A percentile compares a stretch with the other conserved stretches of the same genome.
Conservation (phyloP, 2,113 vertebrate species). For the Piliocolobus tephrosceles region DNA sequence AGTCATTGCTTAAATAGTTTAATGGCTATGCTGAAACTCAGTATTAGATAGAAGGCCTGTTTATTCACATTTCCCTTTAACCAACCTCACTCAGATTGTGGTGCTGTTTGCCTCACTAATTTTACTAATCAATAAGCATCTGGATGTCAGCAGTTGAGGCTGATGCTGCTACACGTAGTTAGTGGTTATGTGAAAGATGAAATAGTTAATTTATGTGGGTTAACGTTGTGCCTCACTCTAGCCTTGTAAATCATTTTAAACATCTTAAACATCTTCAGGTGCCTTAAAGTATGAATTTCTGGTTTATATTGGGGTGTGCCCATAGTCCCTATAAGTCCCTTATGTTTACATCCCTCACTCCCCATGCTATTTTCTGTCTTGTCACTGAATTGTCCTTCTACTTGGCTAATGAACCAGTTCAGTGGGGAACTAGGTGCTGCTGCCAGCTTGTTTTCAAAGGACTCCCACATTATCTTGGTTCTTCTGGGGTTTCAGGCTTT, state of each 20-base stretch:
- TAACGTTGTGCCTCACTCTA: not conserved
- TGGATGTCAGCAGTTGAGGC: not conserved
- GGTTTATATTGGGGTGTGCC: not conserved
- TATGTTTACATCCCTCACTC: not conserved
- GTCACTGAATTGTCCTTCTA: not conserved
- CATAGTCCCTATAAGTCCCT: not conserved
- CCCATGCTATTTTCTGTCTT: not conserved
- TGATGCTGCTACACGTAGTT: not conserved
- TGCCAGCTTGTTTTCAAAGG: not conserved
- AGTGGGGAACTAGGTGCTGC: not conserved
- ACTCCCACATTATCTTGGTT: not conserved
- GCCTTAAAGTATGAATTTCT: not conserved
- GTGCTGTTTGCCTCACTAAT: slow-evolving; percentile 1
- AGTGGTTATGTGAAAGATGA: not conserved
- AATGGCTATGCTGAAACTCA: slow-evolving; percentile 70
- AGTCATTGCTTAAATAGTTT: slow-evolving; percentile 81
- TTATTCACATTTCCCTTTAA: slow-evolving; percentile 9
- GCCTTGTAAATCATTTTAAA: not conserved
- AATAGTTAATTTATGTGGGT: not conserved
- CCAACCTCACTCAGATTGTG: not conserved
- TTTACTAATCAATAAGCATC: slow-evolving; percentile 8
- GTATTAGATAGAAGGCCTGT: slow-evolving; percentile 4
- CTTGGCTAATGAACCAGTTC: not conserved
- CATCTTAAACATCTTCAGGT: not conserved
- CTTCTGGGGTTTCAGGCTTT: not conserved